Percentiles rank a stretch among this genome's conserved stretches.
Evolutionary conservation across 2,888 invertebrate genomes (phyloP).

Genomic region (Netelia inedita): DNA sequence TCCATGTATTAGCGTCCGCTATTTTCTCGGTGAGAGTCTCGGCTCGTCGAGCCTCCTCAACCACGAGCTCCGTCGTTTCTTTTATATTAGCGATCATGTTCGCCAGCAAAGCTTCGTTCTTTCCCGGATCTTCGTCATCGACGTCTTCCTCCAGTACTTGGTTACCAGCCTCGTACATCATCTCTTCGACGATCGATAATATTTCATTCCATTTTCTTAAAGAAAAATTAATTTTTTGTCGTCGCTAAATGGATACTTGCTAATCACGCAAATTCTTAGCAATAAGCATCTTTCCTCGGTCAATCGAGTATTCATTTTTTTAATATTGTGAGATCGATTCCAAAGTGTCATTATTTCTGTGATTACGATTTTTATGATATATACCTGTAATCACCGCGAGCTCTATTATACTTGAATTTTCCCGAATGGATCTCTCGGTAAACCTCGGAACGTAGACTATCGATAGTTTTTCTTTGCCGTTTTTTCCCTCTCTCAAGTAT

Average conservation of each 20-base stretch:
- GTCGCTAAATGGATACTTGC: neutral
- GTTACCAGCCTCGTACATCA: conserved; percentile 71
- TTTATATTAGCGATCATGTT: conserved; percentile 71
- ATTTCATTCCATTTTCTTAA: conserved; percentile 73
- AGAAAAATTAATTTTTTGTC: neutral
- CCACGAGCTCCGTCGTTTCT: conserved; percentile 71
- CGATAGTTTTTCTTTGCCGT: conserved; percentile 68
- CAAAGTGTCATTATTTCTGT: neutral
- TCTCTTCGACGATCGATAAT: conserved; percentile 72
- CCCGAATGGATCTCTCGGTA: conserved; percentile 72
- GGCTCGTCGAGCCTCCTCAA: conserved; percentile 70
- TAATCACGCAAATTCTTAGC: too few relatives aligned
- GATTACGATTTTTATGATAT: neutral
- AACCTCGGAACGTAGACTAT: conserved; percentile 71
- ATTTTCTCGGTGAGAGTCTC: conserved; percentile 71
- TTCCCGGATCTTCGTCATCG: conserved; percentile 46
- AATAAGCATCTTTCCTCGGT: too few relatives aligned
- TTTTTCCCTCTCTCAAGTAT: conserved; percentile 70
- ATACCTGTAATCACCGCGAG: conserved; percentile 73
- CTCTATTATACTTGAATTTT: conserved; percentile 72
- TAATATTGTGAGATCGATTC: neutral
- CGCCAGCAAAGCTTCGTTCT: conserved; percentile 63
- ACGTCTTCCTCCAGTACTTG: conserved; percentile 48
- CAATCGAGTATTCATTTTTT: too few relatives aligned
- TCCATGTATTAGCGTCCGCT: conserved; percentile 69